Evolutionary conservation across 2,797 vertebrate species (phyloP), one percentile per base, ranked within the genome.

Genomic region (Mastacembelus armatus): DNA sequence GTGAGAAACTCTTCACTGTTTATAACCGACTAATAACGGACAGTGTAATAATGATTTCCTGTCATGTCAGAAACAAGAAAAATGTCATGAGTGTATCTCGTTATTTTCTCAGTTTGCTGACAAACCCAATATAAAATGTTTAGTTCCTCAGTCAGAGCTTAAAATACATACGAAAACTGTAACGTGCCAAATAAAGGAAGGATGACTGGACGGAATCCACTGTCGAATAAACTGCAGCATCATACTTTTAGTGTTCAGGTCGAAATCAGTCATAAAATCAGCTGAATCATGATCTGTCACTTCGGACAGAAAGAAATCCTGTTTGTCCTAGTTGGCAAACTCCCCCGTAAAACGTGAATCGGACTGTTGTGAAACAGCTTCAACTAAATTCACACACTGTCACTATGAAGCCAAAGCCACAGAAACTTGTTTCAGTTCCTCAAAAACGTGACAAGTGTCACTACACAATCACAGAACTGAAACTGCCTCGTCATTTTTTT

Each of bases 381-480:
- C 10, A n/a, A 4, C 0, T 12, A 11, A 21, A 49, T 21, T 7
- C 35, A 14, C 19, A 24, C 48, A 51, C 7, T 0, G 16, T 24
- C 14, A 12, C 11, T 7, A 22, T 15, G 43, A 24, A 8, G 10
- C 7, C 6, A 19, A n/a, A 30, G 19, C 14, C 12, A 14, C 18
- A 18, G 24, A 19, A 14, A n/a, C 3, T 2, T 3, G 4, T 69
- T 66, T 73, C 30, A 42, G 14, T 84, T 86, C 75, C 56, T 60
- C 3, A 61, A 10, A 67, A 44, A 50, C 0, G 5, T 1, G 4
- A 16, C 29, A 14, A 14, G 9, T 27, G 45, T 16, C 12, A 16
- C n/a, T 2, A 38, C 30, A 18, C 1, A 32, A 11, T 33, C 19
- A 57, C 38, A 39, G 71, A 78, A 78, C 1, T 54, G 57, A 66